phyloP scores from a whole-genome alignment of 2,797 vertebrate genomes.

The Podarcis lilfordi region DNA sequence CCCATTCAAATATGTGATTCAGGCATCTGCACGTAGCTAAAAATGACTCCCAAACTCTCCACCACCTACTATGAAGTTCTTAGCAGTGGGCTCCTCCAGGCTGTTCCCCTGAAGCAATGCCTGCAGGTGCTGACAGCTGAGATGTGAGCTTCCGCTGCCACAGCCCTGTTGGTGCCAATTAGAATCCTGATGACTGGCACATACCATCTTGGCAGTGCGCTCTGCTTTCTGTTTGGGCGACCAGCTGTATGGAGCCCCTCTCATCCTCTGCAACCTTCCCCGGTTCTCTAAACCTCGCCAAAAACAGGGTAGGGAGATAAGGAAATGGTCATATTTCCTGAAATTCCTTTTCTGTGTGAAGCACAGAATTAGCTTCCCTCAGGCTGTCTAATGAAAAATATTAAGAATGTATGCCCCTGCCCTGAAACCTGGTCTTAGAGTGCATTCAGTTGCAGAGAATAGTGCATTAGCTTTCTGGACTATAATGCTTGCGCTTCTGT shows the following conservation, averaged over 20 bases:
- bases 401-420: not conserved
- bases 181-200: slow-evolving; percentile 69
- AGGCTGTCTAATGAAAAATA: slow-evolving; percentile 37
- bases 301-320: not conserved
- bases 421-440: slow-evolving; percentile 26
- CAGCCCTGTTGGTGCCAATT: slow-evolving; percentile 68
- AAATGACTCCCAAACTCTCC: slow-evolving; percentile 42
- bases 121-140: slow-evolving; percentile 60
- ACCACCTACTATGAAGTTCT: slow-evolving; percentile 47
- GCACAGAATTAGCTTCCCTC: slow-evolving; percentile 32
- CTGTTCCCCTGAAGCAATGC: slow-evolving; percentile 66
- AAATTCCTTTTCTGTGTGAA: slow-evolving; percentile 52
- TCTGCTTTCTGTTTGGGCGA: slow-evolving; percentile 41
- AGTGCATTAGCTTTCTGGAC: too few relatives aligned
- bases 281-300: slow-evolving; percentile 11
- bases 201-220: slow-evolving; percentile 49
- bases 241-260: slow-evolving; percentile 40
- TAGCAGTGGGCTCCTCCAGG: slow-evolving; percentile 54
- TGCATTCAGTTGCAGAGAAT: too few relatives aligned
- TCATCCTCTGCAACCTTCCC: slow-evolving; percentile 36
- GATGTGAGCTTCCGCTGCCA: slow-evolving; percentile 57
- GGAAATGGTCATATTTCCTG: slow-evolving; percentile 40
- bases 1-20: slow-evolving; percentile 50
- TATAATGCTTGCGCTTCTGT: too few relatives aligned
- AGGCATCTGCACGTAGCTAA: slow-evolving; percentile 53